Base-by-base conservation (phyloP, 2,888 invertebrate genomes). In the Alviniconcha strummeri region DNA sequence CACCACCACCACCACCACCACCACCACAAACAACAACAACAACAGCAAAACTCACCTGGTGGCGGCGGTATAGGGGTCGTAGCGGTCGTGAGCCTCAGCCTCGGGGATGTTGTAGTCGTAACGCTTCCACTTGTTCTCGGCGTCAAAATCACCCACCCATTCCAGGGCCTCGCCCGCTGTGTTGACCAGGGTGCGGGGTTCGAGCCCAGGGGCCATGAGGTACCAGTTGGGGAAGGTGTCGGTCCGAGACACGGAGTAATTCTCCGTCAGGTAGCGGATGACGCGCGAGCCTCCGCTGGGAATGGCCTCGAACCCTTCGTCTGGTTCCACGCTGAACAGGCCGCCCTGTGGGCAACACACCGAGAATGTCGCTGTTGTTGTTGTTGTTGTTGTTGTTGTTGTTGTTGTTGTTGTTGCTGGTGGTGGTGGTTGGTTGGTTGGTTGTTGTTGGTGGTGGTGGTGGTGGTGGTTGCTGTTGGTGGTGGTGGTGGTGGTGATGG, bases 181-280 rank as follows among this genome's bases (percentile, higher is more conserved):
- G 77, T 86, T 89, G 8, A 71, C 75, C 0, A 91, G 76, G 5
- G 89, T 83, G 60, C 87, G 84, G 3, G 90, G 86, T 57, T 86
- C 82, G 6, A 87, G 78, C 9, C 85, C 87, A 8, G 83, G 80
- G 0, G 87, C 85, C 13, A 85, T 83, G 0, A 91, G 84, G 77
- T 89, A 91, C 85, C 91, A 91, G 82, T 89, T 88, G 2, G 91
- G 91, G 82, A 88, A 85, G 7, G 86, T 85, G 82, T 90, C 90
- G 0, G 90, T 89, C 17, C 86, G 85, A 0, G 88, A 80, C 15
- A 89, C 86, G 54, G 87, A 87, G 69, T 86, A 88, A 36, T 86
- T 86, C 7, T 79, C 80, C 1, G 86, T 82, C 72, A 85, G 79
- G 55, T 87, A 87, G 6, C 56, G 82, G 79, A 90, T 87, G 8